Base-by-base conservation (phyloP, 2,888 invertebrate species). In the Julus scanicus region DNA sequence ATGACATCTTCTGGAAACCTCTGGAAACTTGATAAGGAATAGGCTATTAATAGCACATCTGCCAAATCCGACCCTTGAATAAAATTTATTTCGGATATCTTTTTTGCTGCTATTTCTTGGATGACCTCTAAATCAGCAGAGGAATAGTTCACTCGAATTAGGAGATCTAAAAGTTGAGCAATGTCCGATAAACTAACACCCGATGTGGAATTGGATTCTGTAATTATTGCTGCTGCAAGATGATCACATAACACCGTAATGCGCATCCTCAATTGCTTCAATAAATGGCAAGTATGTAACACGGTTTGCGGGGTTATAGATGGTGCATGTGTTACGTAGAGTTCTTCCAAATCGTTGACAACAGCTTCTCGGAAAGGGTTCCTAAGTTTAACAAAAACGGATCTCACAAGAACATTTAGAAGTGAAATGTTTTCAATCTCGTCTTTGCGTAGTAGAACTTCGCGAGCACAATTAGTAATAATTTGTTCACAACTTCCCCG, bases 161-260 rank as follows among this genome's bases (percentile, higher is more conserved):
- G n/a, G 17, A 44, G 29, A 53, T 87, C 53, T 15, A 88, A n/a
- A 2, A 71, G 20, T 53, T 80, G 29, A 0, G 88, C 49, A 48
- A 37, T 86, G 29, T 49, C n/a, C 29, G 84, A 37, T 39, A 88
- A 84, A 80, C 44, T 84, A 15, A 48, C 84, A 13, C 0, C 15
- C 4, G 44, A n/a, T 86, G 11, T 3, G 13, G 15, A 44, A 29
- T n/a, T 37, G 48, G 40, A 80, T 8, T 15, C 40, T 3, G 84
- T 49, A 53, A 80, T 17, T 5, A 83, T 53, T n/a, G n/a, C n/a
- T 8, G n/a, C 83, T 15, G 37, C 39, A 15, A 88, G 63, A 8
- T 57, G 83, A 48, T 88, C 87, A 39, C 44, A 29, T 9, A 88
- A 17, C 13, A 83, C 83, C n/a, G 87, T 87, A 37, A 87, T 44